Evolutionary conservation across 2,888 invertebrate species (phyloP), one percentile per base, ranked within the genome.

Genomic region (Meganola albula): DNA sequence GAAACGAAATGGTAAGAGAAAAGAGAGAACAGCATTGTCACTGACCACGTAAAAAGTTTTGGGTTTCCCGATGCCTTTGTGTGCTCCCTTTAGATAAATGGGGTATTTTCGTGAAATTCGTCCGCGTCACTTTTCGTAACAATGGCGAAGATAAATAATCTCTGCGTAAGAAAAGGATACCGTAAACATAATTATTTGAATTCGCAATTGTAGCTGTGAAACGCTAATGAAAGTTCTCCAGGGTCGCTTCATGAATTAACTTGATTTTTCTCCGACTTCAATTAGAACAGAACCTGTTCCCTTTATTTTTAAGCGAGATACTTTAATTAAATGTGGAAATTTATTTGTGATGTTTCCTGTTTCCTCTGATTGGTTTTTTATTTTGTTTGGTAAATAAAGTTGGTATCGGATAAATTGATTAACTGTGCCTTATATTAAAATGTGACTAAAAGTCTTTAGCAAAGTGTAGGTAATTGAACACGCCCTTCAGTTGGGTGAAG

Each of bases 1-100:
- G 64, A 66, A 74, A 77, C 70, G 71, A 76, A 79, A 76, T 66
- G 70, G 68, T 77, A 75, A 79, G 71, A 79, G 75, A 77, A 77
- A 74, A 72, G 71, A 73, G 67, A 74, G 69, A 72, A 76, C 71
- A 66, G 71, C 75, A 74, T 78, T 78, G 80, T 83, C 77, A 79
- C 71, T 82, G 82, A 78, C 78, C 79, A 82, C 77, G 74, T 80
- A 80, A 84, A 84, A 84, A 83, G 80, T 84, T 84, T 84, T 74
- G 74, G 79, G 77, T 79, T 79, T 78, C 74, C 64, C 63, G 70
- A 75, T 72, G 75, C 80, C 69, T 80, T 83, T 84, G 83, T 84
- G 77, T 75, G 73, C 65, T 63, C 69, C 61, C 66, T 62, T 65
- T 68, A 78, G 77, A 84, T 80, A 82, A 84, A 84, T 85, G 79